Evolutionary conservation across 1,140 invertebrate genomes (phyloP).

Genomic region (Papilio aristodemus): DNA sequence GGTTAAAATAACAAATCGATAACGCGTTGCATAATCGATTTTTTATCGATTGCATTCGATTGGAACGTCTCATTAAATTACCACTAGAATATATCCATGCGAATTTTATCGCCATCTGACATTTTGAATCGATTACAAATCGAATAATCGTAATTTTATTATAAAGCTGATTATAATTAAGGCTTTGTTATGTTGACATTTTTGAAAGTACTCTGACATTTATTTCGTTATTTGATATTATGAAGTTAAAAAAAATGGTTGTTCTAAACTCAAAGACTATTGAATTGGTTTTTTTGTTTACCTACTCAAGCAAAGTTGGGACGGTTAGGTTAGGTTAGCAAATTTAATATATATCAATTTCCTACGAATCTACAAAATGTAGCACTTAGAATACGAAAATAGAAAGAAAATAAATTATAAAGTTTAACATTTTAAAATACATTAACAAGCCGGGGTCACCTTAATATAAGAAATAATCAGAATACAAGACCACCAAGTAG

Average conservation of each 20-base stretch:
- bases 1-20: constrained; percentile 28
- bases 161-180: not conserved
- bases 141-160: constrained; percentile 1
- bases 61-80: constrained; percentile 20
- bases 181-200: not conserved
- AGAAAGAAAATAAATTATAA: not conserved
- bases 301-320: too few species aligned
- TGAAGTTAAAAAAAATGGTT: too few species aligned
- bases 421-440: not conserved
- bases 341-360: too few species aligned
- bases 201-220: not conserved
- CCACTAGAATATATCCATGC: not conserved
- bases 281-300: too few species aligned
- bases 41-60: constrained; percentile 24
- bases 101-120: constrained; percentile 7
- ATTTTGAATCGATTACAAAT: not conserved
- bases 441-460: not conserved
- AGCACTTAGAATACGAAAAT: too few species aligned
- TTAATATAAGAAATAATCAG: constrained; percentile 10
- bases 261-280: too few species aligned
- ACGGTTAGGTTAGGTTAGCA: too few species aligned
- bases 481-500: not conserved
- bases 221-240: too few species aligned
- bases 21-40: constrained; percentile 7
- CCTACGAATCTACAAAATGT: too few species aligned